Base-by-base conservation (phyloP, 1,140 invertebrate species). In the Maniola jurtina region DNA sequence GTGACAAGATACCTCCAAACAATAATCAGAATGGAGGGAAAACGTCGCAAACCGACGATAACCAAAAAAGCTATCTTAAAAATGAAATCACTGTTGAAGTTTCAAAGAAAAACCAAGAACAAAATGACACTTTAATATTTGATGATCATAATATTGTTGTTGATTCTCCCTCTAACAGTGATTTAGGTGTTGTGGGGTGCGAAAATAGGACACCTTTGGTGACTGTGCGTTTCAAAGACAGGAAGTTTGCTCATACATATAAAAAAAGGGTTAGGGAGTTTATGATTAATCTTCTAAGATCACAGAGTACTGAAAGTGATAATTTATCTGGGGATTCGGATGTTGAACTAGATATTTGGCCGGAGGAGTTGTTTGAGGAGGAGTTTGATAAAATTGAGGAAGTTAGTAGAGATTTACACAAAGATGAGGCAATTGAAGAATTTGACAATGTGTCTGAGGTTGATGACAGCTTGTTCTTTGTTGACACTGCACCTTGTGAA, bases 321-420 rank as follows among this genome's bases (percentile, higher is more conserved):
- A 50, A 40, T 47, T 77, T 66, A 1, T 69, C 68, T n/a, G 82
- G 85, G 70, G 88, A 89, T 13, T 84, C 83, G 62, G 88, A 91
- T 59, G 71, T 82, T 48, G 89, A 91, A 68, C 64, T 91, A 11
- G 84, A 88, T 59, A 86, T 91, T 61, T 91, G 88, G 87, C 83
- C 86, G 9, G 81, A 85, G 62, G 86, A 90, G 47, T 73, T 86
- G 65, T 62, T 38, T 64, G 72, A 80, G 34, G 68, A 72, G 25
- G 63, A 74, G 34, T n/a, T 52, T 55, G 58, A 66, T 9, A 57
- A 57, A 40, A 55, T 34, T 55, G 33, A 34, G 34, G 33, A 55
- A 65, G 64, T 33, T 47, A 40, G 56, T 40, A 48, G 56, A 7
- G 61, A 55, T 16, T 34, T 48, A 13, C 33, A 40, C 16, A 66